Base-by-base conservation (phyloP, 2,113 vertebrate genomes). In the Epinephelus fuscoguttatus region DNA sequence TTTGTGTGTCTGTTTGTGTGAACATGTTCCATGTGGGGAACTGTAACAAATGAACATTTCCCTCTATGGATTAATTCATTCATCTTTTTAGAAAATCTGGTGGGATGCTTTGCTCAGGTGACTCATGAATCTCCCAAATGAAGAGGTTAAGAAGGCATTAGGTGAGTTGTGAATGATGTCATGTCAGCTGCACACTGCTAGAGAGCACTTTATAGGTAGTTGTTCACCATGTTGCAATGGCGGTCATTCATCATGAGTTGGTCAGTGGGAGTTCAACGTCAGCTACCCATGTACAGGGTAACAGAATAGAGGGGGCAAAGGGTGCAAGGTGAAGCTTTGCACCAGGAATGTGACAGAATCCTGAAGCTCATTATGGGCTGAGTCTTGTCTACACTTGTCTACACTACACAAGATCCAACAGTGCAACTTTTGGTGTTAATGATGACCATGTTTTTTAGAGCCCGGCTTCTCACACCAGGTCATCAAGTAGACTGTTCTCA, bases 51-150 rank as follows among this genome's bases (percentile, higher is more conserved):
- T 50, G 15, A 66, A 74, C 33, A 69, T 3, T 30, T 37, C 19
- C 12, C 13, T 25, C 13, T 61, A 66, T 27, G 3, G 17, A 74
- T 40, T 71, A 10, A 57, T 73, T 60, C 17, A 50, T 80, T 75
- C 3, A 53, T 88, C 60, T 71, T 82, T 79, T 57, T 37, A 33
- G 53, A 40, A 27, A 76, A 57, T 66, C 23, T 45, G 67, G 25
- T 73, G 52, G 49, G 75, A 59, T 11, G 59, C 21, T 70, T 56
- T 45, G 53, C 45, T 50, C 67, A 2, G 63, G 64, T 78, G 72
- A 84, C 75, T 82, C 78, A 86, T 78, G 56, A 69, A 82, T 82
- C 68, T 80, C 19, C 63, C 53, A 77, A 50, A 82, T 50, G 59
- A 80, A 72, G 75, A 80, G 18, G 27, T 55, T 57, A 80, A 68